phyloP scores from a whole-genome alignment of 1,140 invertebrate species.

The Neodiprion fabricii region DNA sequence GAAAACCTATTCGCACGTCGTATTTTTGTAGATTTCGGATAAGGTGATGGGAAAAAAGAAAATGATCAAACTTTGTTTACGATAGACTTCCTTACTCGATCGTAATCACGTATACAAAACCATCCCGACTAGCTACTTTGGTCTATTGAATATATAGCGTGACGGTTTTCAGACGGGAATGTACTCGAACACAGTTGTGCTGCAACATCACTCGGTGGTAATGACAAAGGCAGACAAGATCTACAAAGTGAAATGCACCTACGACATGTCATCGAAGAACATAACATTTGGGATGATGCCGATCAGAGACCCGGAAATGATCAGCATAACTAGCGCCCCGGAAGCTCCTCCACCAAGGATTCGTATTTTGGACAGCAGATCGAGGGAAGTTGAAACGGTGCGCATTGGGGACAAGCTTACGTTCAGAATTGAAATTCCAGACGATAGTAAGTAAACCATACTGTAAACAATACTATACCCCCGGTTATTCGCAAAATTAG shows the following conservation, averaged over 20 bases:
- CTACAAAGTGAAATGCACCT: slow-evolving; percentile 95
- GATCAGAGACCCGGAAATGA: slow-evolving; percentile 93
- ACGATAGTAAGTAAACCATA: slow-evolving; percentile 80
- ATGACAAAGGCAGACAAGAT: slow-evolving; percentile 98
- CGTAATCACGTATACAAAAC: no score
- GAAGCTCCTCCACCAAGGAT: slow-evolving; percentile 94
- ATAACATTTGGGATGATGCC: slow-evolving; percentile 98
- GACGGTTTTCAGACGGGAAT: slow-evolving; percentile 80
- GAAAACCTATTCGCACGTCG: no score
- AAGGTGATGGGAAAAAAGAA: no score
- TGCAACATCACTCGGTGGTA: slow-evolving; percentile 94
- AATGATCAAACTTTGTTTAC: no score
- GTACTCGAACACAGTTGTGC: slow-evolving; percentile 92
- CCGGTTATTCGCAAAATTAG: neutral
- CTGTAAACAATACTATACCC: neutral
- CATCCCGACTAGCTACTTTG: neutral
- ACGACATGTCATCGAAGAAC: slow-evolving; percentile 95
- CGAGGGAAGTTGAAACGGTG: slow-evolving; percentile 91
- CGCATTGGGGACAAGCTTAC: slow-evolving; percentile 93
- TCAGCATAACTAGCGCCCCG: slow-evolving; percentile 92
- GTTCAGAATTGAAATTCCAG: slow-evolving; percentile 94
- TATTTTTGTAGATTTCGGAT: no score
- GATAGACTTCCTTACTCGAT: no score
- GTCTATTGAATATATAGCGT: slow-evolving; percentile 40
- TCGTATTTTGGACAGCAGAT: slow-evolving; percentile 83